phyloP scores from a whole-genome alignment of 2,888 invertebrate species.

The Alentia gelatinosa region DNA sequence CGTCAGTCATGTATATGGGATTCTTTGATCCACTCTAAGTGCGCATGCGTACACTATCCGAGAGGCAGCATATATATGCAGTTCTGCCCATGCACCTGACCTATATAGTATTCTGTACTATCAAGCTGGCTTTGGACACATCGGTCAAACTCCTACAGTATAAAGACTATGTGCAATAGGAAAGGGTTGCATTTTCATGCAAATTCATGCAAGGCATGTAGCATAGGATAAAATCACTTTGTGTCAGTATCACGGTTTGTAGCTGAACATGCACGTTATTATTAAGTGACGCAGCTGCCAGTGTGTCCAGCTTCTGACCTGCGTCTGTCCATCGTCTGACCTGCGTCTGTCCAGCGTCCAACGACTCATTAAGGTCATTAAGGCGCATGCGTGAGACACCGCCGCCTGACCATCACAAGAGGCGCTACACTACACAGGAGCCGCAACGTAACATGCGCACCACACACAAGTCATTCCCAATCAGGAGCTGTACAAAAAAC shows the following conservation, averaged over 20 bases:
- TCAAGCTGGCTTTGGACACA: neutral
- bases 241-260: slow-evolving; percentile 45
- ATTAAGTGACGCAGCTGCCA: slow-evolving; percentile 11
- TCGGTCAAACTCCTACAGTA: neutral
- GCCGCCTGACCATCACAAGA: neutral
- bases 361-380: too few relatives aligned
- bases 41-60: neutral
- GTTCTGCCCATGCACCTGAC: too few relatives aligned
- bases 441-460: slow-evolving; percentile 2
- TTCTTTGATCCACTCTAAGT: neutral
- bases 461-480: neutral
- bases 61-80: neutral
- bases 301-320: neutral
- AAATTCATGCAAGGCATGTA: slow-evolving; percentile 45
- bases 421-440: neutral
- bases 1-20: neutral
- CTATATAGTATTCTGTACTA: neutral
- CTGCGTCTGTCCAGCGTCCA: too few relatives aligned
- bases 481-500: neutral
- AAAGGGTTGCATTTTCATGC: slow-evolving; percentile 40
- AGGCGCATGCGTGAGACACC: too few relatives aligned
- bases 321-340: neutral
- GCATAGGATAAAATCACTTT: slow-evolving; percentile 41
- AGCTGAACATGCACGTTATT: slow-evolving; percentile 24
- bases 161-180: slow-evolving; percentile 29